Evolutionary conservation across 1,140 invertebrate genomes (phyloP), one percentile per base, ranked within the genome.

Genomic region (Papilio polyxenes): DNA sequence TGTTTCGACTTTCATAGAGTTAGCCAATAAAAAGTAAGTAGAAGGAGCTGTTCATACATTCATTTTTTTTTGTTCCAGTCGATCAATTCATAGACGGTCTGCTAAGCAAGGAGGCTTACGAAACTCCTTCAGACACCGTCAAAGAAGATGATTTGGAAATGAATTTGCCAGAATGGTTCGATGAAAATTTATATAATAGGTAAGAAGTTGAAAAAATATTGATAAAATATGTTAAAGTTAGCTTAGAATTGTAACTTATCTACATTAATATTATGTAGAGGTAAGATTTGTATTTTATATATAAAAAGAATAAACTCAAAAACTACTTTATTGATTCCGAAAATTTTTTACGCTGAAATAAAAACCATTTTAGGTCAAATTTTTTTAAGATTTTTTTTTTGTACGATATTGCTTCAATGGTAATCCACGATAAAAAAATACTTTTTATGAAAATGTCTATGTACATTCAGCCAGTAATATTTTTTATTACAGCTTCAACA

Each of bases 181-280:
- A 96, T 89, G 94, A 95, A 84, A 86, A 95, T 76, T 90, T 95
- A 85, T 96, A 94, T 86, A 95, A 94, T 88, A 93, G 91, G 95
- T 96, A 83, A 89, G 85, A 83, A 62, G 17, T n/a, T 17, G 2
- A 56, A 17, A 17, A 56, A 59, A 59, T 6, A 6, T 6, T 44
- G 7, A 44, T 2, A 44, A 44, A 44, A 44, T 44, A 44, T 31
- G 7, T 44, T 7, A 44, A 44, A 44, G 0, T 44, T 20, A 20
- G 51, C 4, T 53, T 53, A 17, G 15, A 17, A 53, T 53, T 17
- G 15, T 53, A 17, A 53, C 51, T 53, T 51, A 51, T 51, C 11
- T 51, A 13, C 11, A 51, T 2, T 53, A 53, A 53, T 53, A 6
- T 17, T 53, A 53, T 5, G 0, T 15, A 53, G 15, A 4, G 4